Base-by-base conservation (phyloP, 2,113 vertebrate species). In the Passerina amoena region DNA sequence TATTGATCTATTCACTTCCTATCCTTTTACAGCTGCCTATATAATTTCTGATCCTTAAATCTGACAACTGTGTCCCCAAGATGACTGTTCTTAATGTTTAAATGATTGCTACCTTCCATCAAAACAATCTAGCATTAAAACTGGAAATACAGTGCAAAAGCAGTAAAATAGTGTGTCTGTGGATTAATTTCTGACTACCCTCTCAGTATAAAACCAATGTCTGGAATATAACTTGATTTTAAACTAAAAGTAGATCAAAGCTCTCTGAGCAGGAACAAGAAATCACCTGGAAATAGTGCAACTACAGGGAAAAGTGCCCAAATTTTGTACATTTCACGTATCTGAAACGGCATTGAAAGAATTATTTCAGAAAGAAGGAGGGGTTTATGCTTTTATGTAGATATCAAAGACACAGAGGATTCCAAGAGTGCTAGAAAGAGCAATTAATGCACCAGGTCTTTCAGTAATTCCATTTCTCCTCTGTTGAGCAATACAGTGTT, bases 31-130 rank as follows among this genome's bases (percentile, higher is more conserved):
- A 87, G 94, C 86, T 95, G 83, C 83, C 94, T 84, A 7, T 96
- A 42, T 95, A 97, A 97, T 86, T 92, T 92, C 83, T 84, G 89
- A 91, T 95, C 92, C 87, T 97, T 97, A 95, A 97, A 94, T 94
- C 89, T 95, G 95, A 95, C 92, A 95, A 71, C 86, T 92, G n/a
- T 82, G 89, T 97, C 92, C 95, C 94, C 89, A 89, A 3, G 89
- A 96, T 94, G 91, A 95, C 92, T 92, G 70, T 89, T 94, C 86
- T 68, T 94, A 94, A 92, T 82, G 83, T 91, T 90, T 89, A 89
- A 96, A 84, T 91, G 94, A 95, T 94, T 91, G 81, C 83, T 88
- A 64, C 77, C 53, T 94, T 95, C 86, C 86, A 94, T 96, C 94
- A 92, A 79, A 95, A 71, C 88, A 76, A 71, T 84, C 86, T 60